Conservation (phyloP, 2,797 vertebrate genomes). For the Eutrigla gurnardus region DNA sequence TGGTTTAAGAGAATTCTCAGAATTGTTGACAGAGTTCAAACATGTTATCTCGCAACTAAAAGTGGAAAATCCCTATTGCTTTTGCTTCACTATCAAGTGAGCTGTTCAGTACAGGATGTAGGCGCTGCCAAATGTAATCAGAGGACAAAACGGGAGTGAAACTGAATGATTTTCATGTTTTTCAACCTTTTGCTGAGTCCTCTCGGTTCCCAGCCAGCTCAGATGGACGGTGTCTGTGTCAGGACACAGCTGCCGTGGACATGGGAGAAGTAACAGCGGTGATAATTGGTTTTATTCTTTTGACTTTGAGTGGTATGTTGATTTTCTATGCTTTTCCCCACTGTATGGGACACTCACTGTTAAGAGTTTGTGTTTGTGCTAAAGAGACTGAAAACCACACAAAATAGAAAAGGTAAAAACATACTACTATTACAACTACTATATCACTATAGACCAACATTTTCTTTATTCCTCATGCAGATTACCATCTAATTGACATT, state of each 20-base stretch:
- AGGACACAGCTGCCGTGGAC: constrained; percentile 61
- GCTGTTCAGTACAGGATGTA: constrained; percentile 51
- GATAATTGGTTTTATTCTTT: constrained; percentile 57
- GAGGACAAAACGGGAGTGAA: constrained; percentile 61
- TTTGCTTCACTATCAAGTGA: constrained; percentile 32
- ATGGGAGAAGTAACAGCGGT: constrained; percentile 47
- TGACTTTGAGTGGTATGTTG: constrained; percentile 32
- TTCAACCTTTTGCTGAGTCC: constrained; percentile 45
- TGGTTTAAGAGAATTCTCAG: constrained; percentile 5
- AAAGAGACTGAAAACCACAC: constrained; percentile 10
- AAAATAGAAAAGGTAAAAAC: constrained; percentile 10
- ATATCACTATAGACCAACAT: no score
- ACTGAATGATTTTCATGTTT: constrained; percentile 39
- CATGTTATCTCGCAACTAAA: constrained; percentile 34
- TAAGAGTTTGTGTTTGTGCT: neutral
- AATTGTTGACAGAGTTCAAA: constrained; percentile 38
- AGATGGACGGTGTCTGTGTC: constrained; percentile 58
- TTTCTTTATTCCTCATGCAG: no score
- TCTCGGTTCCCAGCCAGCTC: constrained; percentile 42
- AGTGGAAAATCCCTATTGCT: constrained; percentile 45
- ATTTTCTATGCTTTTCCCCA: constrained; percentile 37
- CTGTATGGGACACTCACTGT: neutral
- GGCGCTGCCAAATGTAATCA: constrained; percentile 49
- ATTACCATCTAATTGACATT: no score
- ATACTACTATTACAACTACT: neutral